Evolutionary conservation across 2,797 vertebrate species (phyloP).

Genomic region (Tangara arthus): DNA sequence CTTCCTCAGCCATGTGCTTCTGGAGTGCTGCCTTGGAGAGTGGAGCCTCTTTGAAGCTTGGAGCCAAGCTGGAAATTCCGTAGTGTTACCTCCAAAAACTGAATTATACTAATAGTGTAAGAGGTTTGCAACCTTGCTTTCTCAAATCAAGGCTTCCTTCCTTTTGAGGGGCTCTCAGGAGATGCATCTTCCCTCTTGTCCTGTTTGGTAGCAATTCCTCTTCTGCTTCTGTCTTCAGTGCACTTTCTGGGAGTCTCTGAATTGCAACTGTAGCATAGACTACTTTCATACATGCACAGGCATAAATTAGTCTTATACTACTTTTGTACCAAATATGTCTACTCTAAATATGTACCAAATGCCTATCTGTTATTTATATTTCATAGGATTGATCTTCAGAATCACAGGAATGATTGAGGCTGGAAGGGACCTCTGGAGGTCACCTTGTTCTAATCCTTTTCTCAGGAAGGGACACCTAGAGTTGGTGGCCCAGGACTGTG

Average conservation of each 20-base stretch:
- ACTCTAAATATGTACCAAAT: background rate
- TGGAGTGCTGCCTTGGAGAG: background rate
- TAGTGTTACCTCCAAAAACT: background rate
- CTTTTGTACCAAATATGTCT: background rate
- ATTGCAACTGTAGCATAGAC: background rate
- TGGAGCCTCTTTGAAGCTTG: background rate
- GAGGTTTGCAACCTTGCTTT: background rate
- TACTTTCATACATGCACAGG: accelerated
- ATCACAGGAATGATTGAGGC: background rate
- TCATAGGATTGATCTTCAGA: background rate
- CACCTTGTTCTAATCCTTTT: background rate
- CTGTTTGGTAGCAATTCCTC: background rate
- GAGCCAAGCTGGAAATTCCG: background rate
- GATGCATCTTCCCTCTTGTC: background rate
- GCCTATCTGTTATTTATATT: background rate
- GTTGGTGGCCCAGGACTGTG: background rate
- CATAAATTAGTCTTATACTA: background rate
- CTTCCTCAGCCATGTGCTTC: background rate
- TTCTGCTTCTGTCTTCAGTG: background rate
- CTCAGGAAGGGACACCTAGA: background rate
- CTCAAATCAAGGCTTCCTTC: background rate
- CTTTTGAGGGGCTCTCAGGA: background rate
- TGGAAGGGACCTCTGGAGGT: background rate
- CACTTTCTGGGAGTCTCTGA: background rate
- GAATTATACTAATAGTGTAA: background rate